phyloP scores from a whole-genome alignment of 1,140 invertebrate genomes.

The Platyscapa corneri region DNA sequence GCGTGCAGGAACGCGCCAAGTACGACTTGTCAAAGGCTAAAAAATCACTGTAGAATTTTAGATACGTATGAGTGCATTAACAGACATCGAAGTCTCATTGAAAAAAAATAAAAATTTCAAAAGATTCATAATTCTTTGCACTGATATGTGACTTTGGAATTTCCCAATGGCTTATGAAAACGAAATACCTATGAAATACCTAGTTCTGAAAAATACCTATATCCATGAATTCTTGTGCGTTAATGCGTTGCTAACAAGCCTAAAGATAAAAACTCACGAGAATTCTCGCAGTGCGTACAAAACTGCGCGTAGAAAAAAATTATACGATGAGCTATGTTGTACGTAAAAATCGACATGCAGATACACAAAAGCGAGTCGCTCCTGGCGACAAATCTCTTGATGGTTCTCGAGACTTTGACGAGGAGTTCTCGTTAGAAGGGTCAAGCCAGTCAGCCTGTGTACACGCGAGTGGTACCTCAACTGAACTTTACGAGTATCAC shows the following conservation, averaged over 20 bases:
- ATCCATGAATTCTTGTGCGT: background rate
- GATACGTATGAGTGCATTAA: background rate
- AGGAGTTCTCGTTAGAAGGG: conserved; percentile 30
- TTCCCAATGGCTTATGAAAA: background rate
- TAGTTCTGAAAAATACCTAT: background rate
- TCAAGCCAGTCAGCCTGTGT: background rate
- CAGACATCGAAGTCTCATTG: too few species aligned
- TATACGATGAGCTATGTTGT: background rate
- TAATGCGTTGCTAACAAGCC: conserved; percentile 5
- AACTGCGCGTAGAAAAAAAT: background rate
- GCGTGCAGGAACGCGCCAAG: background rate
- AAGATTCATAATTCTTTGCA: background rate
- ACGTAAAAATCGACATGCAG: too few species aligned
- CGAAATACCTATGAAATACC: too few species aligned
- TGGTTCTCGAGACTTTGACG: background rate
- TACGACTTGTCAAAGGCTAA: background rate
- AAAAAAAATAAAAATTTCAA: too few species aligned
- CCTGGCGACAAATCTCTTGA: conserved; percentile 43
- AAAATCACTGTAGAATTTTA: background rate
- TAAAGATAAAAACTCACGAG: background rate
- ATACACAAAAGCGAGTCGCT: background rate
- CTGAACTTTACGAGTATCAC: conserved; percentile 17
- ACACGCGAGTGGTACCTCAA: too few species aligned
- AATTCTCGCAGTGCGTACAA: background rate
- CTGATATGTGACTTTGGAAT: background rate